These are phyloP conservation scores for Scaeva pyrastri DNA, from an alignment of 2,888 invertebrate species.

Conservation along the genomic window DNA sequence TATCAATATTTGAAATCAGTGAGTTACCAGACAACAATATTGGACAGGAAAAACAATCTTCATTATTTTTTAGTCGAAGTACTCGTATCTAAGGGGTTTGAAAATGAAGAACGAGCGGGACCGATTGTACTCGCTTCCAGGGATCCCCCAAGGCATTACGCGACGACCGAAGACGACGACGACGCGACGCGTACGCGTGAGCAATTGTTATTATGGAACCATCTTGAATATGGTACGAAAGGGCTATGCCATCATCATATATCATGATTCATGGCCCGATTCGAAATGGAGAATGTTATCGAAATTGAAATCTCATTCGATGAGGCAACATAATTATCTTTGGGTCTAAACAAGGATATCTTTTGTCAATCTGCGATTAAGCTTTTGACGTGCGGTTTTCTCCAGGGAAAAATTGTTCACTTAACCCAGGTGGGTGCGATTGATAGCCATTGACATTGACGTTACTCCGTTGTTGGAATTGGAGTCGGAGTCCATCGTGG, in stretches of 20 bases:
- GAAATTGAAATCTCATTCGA: constrained; percentile 69
- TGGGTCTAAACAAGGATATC: constrained; percentile 71
- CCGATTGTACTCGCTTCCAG: not conserved
- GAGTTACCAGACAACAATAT: constrained; percentile 42
- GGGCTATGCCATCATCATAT: not conserved
- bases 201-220: not conserved
- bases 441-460: constrained; percentile 46
- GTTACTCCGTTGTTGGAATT: not conserved
- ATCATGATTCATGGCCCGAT: not conserved
- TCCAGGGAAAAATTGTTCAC: constrained; percentile 58
- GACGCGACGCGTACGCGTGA: too few relatives aligned
- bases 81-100: too few relatives aligned
- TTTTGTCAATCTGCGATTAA: constrained; percentile 61
- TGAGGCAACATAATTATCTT: constrained; percentile 70
- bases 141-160: not conserved
- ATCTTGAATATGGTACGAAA: not conserved
- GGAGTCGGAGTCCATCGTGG: not conserved
- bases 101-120: not conserved
- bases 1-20: constrained; percentile 75
- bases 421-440: constrained; percentile 48
- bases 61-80: constrained; percentile 18
- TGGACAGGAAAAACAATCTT: constrained; percentile 40
- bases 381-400: constrained; percentile 54
- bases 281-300: constrained; percentile 46
- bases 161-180: too few relatives aligned